Base-by-base conservation (phyloP, 2,888 invertebrate species). In the Eupeodes luniger region DNA sequence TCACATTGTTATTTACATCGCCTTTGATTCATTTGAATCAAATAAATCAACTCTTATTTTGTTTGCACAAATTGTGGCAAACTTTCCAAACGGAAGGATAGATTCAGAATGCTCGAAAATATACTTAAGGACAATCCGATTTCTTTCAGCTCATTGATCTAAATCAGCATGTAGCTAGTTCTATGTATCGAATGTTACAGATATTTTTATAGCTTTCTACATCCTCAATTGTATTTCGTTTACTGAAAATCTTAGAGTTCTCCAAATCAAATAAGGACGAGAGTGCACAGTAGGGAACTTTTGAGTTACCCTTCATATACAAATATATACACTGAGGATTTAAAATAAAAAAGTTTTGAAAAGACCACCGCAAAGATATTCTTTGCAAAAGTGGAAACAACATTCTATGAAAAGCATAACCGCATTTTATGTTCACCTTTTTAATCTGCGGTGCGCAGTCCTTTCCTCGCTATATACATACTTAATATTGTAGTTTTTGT, bases 1-100 rank as follows among this genome's bases (percentile, higher is more conserved):
- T 79, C n/a, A 61, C 66, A 81, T 81, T 69, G 81, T 81, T 81
- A 81, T 85, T 76, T 59, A 69, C 57, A 64, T 80, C 62, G 75
- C 75, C 40, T 69, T 49, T 44, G 36, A 47, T 49, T 74, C 80
- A 53, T 66, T 16, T 64, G 70, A 53, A n/a, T 57, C 75, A 59
- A 67, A 78, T 82, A 78, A 57, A 86, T 86, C 70, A 55, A 70
- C 70, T 11, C 40, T 14, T 51, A 19, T 76, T 44, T 12, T 64
- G 47, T 62, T 78, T 55, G 44, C 64, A 74, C 74, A 69, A 78
- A 78, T 34, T 85, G 70, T 85, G 75, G 47, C 75, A 75, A 70
- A 34, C 53, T 66, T 59, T 59, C n/a, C 12, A 49, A 62, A 75
- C 34, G 75, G 27, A 81, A 76, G 44, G 9, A 62, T 19, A 51